Evolutionary conservation across 2,113 vertebrate genomes (phyloP), one percentile per base, ranked within the genome.

Genomic region (Calyptomena viridis): DNA sequence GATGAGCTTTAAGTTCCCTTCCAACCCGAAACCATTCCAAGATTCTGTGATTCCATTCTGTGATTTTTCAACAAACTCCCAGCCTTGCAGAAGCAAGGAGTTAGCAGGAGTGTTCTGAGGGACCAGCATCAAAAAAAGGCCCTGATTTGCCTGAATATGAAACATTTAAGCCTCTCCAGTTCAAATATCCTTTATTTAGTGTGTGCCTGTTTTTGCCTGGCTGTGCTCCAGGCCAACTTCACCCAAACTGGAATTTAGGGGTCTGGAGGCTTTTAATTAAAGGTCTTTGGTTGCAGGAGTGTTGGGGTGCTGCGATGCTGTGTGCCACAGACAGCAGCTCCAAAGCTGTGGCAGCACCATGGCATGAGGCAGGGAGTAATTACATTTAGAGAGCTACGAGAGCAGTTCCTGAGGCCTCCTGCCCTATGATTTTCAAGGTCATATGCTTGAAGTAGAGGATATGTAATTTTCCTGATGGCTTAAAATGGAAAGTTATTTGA

Each of bases 401-500:
- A 64, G 55, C 47, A 83, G 80, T 78, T 89, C 66, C 80, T 75
- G 76, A 89, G 49, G 85, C 81, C 71, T 94, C 86, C 39, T 91
- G 82, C 79, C 82, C 75, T 72, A 3, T 77, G 74, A 94, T 90
- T 96, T 94, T 84, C 75, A 80, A 85, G 85, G 82, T 87, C 93
- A 77, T 60, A 35, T 2, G 11, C 59, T 67, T 75, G 87, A 93
- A 91, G 75, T 4, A 66, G 58, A 84, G 59, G 83, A 78, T 84
- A 94, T 92, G 71, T 93, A 80, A 95, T 95, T 96, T 92, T 94
- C 75, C 56, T 82, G 63, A 90, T 81, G 62, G 64, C 91, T 96
- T 94, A 93, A 96, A 95, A 96, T 90, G 94, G 95, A 93, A 93
- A 97, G 90, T 96, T 91, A 96, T 83, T 94, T 56, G 91, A 88